Conservation (phyloP, 2,113 vertebrate genomes). For the Uria aalge region DNA sequence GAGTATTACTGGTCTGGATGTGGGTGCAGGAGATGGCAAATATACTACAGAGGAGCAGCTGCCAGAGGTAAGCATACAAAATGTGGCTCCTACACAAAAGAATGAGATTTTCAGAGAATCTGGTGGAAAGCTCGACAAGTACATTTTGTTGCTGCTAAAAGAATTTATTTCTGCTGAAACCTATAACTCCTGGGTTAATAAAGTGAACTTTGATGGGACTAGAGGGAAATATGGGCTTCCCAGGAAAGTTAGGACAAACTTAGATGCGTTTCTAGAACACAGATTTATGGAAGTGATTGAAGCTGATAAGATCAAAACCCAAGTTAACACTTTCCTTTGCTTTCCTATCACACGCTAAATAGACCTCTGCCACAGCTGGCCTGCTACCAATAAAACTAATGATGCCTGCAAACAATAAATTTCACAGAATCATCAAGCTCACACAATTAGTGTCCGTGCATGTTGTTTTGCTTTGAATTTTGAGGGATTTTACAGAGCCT, state of each 20-base stretch:
- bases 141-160: constrained; percentile 70
- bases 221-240: constrained; percentile 74
- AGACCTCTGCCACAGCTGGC: constrained; percentile 31
- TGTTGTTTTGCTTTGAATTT: constrained; percentile 12
- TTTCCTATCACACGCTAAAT: constrained; percentile 44
- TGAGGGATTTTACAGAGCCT: neutral
- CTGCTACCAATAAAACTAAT: constrained; percentile 36
- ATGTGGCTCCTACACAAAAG: constrained; percentile 38
- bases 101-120: constrained; percentile 65
- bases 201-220: constrained; percentile 75
- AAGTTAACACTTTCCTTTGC: constrained; percentile 66
- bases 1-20: neutral
- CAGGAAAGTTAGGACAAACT: constrained; percentile 71
- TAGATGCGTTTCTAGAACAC: constrained; percentile 66
- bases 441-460: neutral
- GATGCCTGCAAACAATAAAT: constrained; percentile 11
- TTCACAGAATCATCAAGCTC: constrained; percentile 4
- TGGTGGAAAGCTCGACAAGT: constrained; percentile 63
- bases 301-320: constrained; percentile 69
- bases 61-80: constrained; percentile 56
- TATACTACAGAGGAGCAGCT: constrained; percentile 5
- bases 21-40: neutral
- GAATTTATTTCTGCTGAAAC: constrained; percentile 76
- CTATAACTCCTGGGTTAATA: constrained; percentile 76
- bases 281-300: constrained; percentile 74